These are phyloP conservation scores for Intellagama lesueurii DNA, from an alignment of 2,797 vertebrate genomes.

Conservation along the genomic window DNA sequence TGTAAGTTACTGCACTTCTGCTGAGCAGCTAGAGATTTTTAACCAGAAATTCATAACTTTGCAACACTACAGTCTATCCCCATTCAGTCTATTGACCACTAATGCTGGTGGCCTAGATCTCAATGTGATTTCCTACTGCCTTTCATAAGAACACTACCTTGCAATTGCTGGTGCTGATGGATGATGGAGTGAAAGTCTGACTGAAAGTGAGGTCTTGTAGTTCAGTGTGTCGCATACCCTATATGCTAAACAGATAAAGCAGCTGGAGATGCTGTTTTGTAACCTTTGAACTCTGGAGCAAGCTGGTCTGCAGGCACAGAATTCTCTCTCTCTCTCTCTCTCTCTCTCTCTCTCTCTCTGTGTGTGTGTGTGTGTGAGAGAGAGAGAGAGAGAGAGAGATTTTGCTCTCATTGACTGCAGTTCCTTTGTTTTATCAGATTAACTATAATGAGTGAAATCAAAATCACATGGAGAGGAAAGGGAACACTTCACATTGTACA, in stretches of 20 bases:
- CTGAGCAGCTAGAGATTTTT: no score
- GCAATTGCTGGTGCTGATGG: conserved; percentile 20
- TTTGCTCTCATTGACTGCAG: conserved; percentile 49
- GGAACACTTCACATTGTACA: background rate
- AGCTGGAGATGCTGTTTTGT: accelerated
- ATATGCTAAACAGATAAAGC: conserved; percentile 58
- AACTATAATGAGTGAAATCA: conserved; percentile 77
- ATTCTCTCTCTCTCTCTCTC: conserved; percentile 52
- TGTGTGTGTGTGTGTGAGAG: no score
- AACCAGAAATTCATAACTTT: no score
- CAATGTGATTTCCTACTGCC: conserved; percentile 49
- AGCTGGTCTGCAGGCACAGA: conserved; percentile 50
- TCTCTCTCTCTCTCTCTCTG: no score
- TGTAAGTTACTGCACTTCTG: no score
- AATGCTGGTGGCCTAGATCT: accelerated
- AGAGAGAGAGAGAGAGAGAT: background rate
- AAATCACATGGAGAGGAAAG: conserved; percentile 73
- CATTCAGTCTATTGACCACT: conserved; percentile 46
- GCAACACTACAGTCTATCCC: no score
- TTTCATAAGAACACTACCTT: conserved; percentile 65
- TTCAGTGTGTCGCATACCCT: conserved; percentile 31
- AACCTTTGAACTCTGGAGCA: conserved; percentile 44
- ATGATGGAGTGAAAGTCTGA: conserved; percentile 16
- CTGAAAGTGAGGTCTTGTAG: conserved; percentile 21
- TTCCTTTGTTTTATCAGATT: conserved; percentile 81